Conservation (phyloP, 2,113 vertebrate species). For the Seriola dumerili region DNA sequence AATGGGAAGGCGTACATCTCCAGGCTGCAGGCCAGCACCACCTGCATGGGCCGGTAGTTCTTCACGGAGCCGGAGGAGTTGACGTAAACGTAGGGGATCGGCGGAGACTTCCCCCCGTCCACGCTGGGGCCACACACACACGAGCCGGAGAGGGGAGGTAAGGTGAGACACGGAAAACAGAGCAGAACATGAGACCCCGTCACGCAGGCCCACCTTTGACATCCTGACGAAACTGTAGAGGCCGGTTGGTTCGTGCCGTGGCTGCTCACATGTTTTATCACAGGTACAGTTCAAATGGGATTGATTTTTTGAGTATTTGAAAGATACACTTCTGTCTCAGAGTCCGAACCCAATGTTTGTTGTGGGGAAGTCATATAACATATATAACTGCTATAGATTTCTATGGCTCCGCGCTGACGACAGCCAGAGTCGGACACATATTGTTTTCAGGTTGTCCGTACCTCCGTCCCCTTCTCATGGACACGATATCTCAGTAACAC, state of each 20-base stretch:
- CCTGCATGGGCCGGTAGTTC: slow-evolving; percentile 88
- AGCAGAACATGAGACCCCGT: slow-evolving; percentile 3
- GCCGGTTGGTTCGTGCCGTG: background rate
- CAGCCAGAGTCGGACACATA: too few relatives aligned
- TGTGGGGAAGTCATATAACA: too few relatives aligned
- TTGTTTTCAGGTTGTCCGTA: too few relatives aligned
- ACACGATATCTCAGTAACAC: too few relatives aligned
- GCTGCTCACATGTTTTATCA: background rate
- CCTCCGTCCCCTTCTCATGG: too few relatives aligned
- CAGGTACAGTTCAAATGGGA: too few relatives aligned
- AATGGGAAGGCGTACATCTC: slow-evolving; percentile 89
- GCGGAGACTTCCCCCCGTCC: slow-evolving; percentile 83
- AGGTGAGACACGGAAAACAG: slow-evolving; percentile 14
- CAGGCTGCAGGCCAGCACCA: slow-evolving; percentile 86
- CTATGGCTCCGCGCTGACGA: too few relatives aligned
- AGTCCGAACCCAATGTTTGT: too few relatives aligned
- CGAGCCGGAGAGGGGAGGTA: background rate
- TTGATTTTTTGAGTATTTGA: too few relatives aligned
- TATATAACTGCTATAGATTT: too few relatives aligned
- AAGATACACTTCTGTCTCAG: too few relatives aligned
- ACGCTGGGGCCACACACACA: slow-evolving; percentile 75
- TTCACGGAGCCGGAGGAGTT: slow-evolving; percentile 88
- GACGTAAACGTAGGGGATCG: slow-evolving; percentile 88
- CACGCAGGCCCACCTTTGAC: background rate
- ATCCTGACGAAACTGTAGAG: slow-evolving; percentile 4